These are phyloP conservation scores for Drosophila athabasca DNA, from an alignment of 1,140 invertebrate genomes.

Conservation along the genomic window DNA sequence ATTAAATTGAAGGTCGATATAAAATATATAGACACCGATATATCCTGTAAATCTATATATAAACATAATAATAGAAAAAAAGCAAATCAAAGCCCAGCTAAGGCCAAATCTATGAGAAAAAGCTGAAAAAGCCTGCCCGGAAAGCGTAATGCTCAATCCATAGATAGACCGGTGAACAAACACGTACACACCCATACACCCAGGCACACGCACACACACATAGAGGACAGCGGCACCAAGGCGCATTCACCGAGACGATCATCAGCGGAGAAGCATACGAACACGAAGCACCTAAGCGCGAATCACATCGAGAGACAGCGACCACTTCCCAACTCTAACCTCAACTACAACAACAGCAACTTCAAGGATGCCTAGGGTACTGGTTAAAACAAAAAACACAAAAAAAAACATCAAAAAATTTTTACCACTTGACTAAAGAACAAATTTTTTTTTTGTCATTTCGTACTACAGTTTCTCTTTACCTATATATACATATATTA, in stretches of 20 bases:
- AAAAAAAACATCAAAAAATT: conserved; percentile 34
- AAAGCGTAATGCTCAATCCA: conserved; percentile 11
- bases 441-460: conserved; percentile 48
- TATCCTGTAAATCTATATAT: conserved; percentile 31
- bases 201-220: conserved; percentile 22
- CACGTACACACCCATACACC: neutral
- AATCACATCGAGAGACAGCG: conserved; percentile 28
- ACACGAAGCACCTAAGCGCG: neutral
- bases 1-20: conserved; percentile 36
- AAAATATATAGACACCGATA: conserved; percentile 41
- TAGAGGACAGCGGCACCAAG: conserved; percentile 11
- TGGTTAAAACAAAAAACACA: conserved; percentile 60
- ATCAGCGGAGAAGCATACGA: conserved; percentile 1
- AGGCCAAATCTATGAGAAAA: conserved; percentile 34
- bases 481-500: conserved; percentile 47
- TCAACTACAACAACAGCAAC: conserved; percentile 34
- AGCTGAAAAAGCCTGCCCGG: conserved; percentile 33
- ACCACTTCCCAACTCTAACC: conserved; percentile 41
- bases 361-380: conserved; percentile 66
- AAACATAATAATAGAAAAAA: conserved; percentile 18
- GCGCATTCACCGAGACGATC: conserved; percentile 27
- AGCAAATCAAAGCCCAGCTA: conserved; percentile 36
- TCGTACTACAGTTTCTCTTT: conserved; percentile 50
- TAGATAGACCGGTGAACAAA: conserved; percentile 4
- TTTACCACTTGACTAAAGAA: conserved; percentile 52